Evolutionary conservation across 30 jellyfish, hydroid and myxozoan species (phyloP), one percentile per base, ranked within the genome.

Genomic region (Mastigias papua): DNA sequence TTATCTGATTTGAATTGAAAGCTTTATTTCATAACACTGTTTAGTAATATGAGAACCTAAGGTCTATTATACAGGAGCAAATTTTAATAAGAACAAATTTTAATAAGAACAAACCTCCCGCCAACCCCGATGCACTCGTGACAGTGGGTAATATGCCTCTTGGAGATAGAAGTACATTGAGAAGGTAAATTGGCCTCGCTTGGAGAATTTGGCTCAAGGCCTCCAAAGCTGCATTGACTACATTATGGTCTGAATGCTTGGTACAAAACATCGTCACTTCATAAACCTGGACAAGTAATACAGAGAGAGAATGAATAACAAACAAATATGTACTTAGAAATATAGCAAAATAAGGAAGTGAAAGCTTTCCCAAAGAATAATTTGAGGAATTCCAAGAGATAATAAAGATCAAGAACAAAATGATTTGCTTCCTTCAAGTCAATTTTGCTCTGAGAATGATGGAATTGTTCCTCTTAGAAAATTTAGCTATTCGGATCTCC

Each of bases 221-320:
- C 49, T 95, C 99, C 86, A 90, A 84, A 0, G 99, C 98, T 27
- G 99, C 97, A 25, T 97, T 95, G 15, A 95, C 99, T 21, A 95
- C 95, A 30, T 95, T 95, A 89, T 95, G 99, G 81, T 95, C 99
- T 15, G 81, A 48, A 82, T 95, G 98, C 76, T 95, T 90, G 23
- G 99, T 95, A 60, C 97, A 95, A 62, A 76, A 95, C 99, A 95
- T 95, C 7, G 97, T 86, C 22, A 95, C 96, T 90, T 95, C 99
- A 60, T 95, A 95, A 1, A 95, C 87, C 99, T 95, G 37, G 7
- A 4, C 35, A 25, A 50, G 35, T n/a, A n/a, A n/a, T n/a, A n/a
- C 62, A 9, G 25, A 13, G 78, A 46, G 60, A 46, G 25, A 51
- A 21, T 51, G 67, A 51, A 21, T 23, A 21, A 51, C 54, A 37